Evolutionary conservation across 2,113 vertebrate species (phyloP).

Genomic region (Chrysochloris asiatica): DNA sequence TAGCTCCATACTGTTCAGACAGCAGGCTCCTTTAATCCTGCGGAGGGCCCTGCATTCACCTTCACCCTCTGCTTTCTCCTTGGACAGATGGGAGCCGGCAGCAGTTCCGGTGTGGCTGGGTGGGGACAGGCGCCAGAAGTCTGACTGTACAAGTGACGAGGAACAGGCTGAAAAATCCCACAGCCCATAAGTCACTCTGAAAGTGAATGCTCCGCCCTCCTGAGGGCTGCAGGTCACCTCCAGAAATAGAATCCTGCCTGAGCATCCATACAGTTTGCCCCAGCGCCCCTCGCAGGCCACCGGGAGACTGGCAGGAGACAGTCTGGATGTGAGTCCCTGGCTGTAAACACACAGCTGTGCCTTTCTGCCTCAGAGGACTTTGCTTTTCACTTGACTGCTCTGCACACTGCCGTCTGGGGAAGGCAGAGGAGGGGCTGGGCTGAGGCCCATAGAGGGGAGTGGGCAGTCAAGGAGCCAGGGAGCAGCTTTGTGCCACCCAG

Average conservation of each 20-base stretch:
- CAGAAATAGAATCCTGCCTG: conserved; percentile 61
- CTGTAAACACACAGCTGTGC: conserved; percentile 76
- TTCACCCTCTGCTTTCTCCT: not conserved
- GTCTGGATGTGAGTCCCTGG: conserved; percentile 62
- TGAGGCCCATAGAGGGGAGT: not conserved
- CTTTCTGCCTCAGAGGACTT: conserved; percentile 69
- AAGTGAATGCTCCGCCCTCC: conserved; percentile 20
- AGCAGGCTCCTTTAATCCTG: not conserved
- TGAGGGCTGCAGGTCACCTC: conserved; percentile 69
- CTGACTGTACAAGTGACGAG: not conserved
- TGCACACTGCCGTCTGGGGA: conserved; percentile 14
- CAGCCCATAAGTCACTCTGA: not conserved
- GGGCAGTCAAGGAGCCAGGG: not conserved
- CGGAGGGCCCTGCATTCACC: not conserved
- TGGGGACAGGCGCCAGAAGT: not conserved
- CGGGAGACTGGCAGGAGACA: conserved; percentile 55
- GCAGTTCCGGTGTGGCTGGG: not conserved
- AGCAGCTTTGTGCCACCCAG: not conserved
- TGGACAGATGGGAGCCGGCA: conserved; percentile 15
- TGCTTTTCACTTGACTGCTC: conserved; percentile 63
- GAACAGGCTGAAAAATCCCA: not conserved
- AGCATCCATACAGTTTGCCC: not conserved
- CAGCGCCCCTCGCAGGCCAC: conserved; percentile 45
- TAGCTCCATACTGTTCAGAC: not conserved
- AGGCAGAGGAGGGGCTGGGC: not conserved